Conservation (phyloP, 2,113 vertebrate species). For the Microcebus griseorufus region DNA sequence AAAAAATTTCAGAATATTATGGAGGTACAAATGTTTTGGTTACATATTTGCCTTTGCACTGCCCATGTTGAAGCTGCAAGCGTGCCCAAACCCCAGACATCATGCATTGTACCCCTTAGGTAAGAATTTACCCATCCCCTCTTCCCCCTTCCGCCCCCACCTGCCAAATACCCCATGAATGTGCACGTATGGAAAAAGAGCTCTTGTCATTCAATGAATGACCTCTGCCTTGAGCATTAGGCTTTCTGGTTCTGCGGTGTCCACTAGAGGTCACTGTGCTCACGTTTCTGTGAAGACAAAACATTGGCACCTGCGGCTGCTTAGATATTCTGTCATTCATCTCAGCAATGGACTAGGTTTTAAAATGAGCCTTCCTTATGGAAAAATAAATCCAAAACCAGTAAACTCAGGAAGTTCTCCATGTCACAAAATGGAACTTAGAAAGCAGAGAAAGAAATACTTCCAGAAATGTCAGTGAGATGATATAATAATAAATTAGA, state of each 20-base stretch:
- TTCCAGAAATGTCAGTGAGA: background rate
- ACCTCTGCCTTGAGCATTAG: background rate
- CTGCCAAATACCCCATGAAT: too few species aligned
- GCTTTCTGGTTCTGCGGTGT: background rate
- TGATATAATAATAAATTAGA: background rate
- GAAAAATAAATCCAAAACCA: background rate
- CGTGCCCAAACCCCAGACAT: too few species aligned
- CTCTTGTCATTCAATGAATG: background rate
- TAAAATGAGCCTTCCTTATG: background rate
- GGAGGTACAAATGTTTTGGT: too few species aligned
- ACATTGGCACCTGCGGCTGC: accelerated
- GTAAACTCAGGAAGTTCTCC: background rate
- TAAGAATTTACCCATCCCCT: too few species aligned
- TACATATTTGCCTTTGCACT: too few species aligned
- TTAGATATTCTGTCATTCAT: background rate
- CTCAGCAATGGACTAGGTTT: background rate
- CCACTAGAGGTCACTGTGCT: constrained; percentile 42
- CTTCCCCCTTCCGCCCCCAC: too few species aligned
- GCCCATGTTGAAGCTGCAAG: too few species aligned
- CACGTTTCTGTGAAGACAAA: background rate
- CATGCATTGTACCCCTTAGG: too few species aligned
- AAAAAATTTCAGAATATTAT: too few species aligned
- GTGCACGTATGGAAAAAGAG: background rate
- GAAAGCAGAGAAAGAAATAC: constrained; percentile 76
- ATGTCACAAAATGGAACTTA: constrained; percentile 71